Percentiles rank a stretch among this genome's conserved stretches.
phyloP scores from a whole-genome alignment of 2,797 vertebrate genomes.

The Philypnodon macrostomus region DNA sequence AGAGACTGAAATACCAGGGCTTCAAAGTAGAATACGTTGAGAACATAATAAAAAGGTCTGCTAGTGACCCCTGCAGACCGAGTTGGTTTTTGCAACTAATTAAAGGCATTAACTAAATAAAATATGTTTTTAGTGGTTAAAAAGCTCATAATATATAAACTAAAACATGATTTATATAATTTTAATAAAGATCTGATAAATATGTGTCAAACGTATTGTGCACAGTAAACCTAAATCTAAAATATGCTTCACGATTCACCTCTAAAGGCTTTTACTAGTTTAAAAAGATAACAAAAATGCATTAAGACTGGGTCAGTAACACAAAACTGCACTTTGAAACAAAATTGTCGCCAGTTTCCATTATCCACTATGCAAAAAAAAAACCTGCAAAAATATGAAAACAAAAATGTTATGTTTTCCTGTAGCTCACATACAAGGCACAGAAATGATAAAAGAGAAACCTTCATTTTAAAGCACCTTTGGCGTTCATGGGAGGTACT shows the following conservation, averaged over 20 bases:
- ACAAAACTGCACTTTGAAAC: constrained; percentile 24
- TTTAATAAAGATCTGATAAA: constrained; percentile 32
- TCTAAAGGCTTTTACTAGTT: constrained; percentile 11
- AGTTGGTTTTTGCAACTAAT: constrained; percentile 13
- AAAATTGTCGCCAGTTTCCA: constrained; percentile 32
- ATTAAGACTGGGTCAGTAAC: constrained; percentile 16
- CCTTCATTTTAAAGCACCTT: constrained; percentile 85
- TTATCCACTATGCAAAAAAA: constrained; percentile 21
- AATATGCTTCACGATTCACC: constrained; percentile 17
- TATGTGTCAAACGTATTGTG: constrained; percentile 30
- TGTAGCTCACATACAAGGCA: constrained; percentile 83
- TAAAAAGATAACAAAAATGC: constrained; percentile 9
- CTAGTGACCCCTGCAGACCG: constrained; percentile 28
- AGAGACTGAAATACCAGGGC: constrained; percentile 11
- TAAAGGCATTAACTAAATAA: not conserved
- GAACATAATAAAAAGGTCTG: constrained; percentile 1
- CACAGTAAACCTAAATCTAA: constrained; percentile 41
- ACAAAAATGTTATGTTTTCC: constrained; percentile 63
- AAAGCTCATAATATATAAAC: constrained; percentile 30
- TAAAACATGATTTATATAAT: constrained; percentile 21
- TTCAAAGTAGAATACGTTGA: constrained; percentile 32
- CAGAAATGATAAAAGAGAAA: constrained; percentile 81
- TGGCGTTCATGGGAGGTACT: constrained; percentile 84
- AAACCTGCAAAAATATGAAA: constrained; percentile 24
- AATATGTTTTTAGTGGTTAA: constrained; percentile 3